Evolutionary conservation across 2,797 vertebrate species (phyloP).

Genomic region (Mus minutoides): DNA sequence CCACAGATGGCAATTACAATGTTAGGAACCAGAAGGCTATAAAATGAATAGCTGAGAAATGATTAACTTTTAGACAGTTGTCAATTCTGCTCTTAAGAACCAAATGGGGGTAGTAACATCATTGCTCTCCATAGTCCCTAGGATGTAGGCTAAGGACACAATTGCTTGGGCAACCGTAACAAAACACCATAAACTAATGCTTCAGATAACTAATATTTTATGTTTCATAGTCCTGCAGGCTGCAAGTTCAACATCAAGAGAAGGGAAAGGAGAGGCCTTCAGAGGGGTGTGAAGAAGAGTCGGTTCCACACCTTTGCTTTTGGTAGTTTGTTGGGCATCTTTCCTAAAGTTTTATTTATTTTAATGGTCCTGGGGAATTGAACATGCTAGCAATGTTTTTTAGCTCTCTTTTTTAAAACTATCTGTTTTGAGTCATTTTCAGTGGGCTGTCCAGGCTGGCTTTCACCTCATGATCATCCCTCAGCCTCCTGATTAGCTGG

Average conservation of each 20-base stretch:
- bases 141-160: background rate
- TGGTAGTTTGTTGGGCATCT: background rate
- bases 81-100: conserved; percentile 61
- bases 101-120: background rate
- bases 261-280: background rate
- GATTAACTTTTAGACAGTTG: conserved; percentile 74
- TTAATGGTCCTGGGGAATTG: background rate
- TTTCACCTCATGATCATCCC: background rate
- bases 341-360: background rate
- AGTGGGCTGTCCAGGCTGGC: background rate
- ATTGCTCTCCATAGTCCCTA: background rate
- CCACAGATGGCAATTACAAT: conserved; percentile 60
- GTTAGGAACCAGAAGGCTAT: conserved; percentile 66
- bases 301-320: background rate
- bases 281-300: background rate
- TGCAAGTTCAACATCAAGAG: background rate
- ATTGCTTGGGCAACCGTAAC: background rate
- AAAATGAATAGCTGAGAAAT: conserved; percentile 64
- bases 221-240: background rate
- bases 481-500: background rate
- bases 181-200: background rate
- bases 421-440: background rate
- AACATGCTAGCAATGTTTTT: background rate
- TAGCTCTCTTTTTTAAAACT: no score
- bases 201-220: background rate